Conservation (phyloP, 2,797 vertebrate genomes). For the Melanotaenia trifasciata region DNA sequence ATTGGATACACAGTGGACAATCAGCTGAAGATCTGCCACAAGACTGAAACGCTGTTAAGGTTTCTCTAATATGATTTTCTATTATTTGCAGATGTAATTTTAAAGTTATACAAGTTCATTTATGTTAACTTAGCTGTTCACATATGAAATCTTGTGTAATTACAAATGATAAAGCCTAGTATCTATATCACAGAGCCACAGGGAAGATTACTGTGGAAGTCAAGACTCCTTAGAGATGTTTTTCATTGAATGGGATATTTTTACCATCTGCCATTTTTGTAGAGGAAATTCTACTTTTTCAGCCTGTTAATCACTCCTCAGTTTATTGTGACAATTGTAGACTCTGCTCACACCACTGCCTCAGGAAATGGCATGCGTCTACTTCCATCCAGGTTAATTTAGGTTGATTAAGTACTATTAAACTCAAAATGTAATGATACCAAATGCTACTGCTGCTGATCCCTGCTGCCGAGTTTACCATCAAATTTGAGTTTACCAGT, state of each 20-base stretch:
- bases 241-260: conserved; percentile 19
- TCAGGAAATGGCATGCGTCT: conserved; percentile 16
- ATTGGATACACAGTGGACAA: conserved; percentile 92
- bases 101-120: not conserved
- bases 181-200: not conserved
- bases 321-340: conserved; percentile 4
- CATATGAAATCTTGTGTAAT: conserved; percentile 12
- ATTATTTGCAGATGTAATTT: not conserved
- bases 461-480: not conserved
- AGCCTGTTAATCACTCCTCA: not conserved
- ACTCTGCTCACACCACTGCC: conserved; percentile 7
- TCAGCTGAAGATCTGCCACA: conserved; percentile 61
- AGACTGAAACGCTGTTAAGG: not conserved
- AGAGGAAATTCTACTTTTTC: conserved; percentile 19
- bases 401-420: not conserved
- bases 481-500: not conserved
- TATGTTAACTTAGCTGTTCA: conserved; percentile 11
- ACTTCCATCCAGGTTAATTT: conserved; percentile 3
- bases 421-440: not conserved
- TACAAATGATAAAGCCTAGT: conserved; percentile 8
- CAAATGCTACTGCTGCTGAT: not conserved
- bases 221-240: conserved; percentile 10
- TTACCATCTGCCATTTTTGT: not conserved
- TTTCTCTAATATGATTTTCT: conserved; percentile 10
- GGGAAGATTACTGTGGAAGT: conserved; percentile 13